Percentiles rank a stretch among this genome's conserved stretches.
phyloP scores from a whole-genome alignment of 1,140 invertebrate genomes.

The Acarapis woodi region DNA sequence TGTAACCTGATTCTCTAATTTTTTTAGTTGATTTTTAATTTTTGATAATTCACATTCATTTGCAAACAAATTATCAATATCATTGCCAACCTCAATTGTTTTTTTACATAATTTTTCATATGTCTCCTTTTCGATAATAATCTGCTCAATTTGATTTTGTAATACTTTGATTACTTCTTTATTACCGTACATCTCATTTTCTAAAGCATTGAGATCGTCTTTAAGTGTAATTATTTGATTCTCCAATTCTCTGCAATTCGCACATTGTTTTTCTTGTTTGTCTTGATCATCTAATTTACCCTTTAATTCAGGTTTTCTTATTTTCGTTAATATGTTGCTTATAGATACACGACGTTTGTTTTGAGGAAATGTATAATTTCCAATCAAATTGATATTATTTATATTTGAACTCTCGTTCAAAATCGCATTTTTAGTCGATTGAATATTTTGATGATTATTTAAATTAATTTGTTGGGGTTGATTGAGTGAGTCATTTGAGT shows the following conservation, averaged over 20 bases:
- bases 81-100: not conserved
- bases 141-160: constrained; percentile 17
- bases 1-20: constrained; percentile 9
- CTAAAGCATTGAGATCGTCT: constrained; percentile 15
- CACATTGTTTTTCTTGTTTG: not conserved
- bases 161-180: constrained; percentile 18
- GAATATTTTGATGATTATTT: too few relatives aligned
- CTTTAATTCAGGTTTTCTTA: not conserved
- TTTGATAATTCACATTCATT: not conserved
- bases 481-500: too few relatives aligned
- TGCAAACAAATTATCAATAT: not conserved
- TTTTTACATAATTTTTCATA: constrained; percentile 12
- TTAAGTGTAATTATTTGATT: constrained; percentile 12
- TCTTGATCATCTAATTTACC: not conserved
- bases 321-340: not conserved
- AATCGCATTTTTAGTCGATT: too few relatives aligned
- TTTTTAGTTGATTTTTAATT: not conserved
- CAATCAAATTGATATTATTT: not conserved
- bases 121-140: constrained; percentile 14
- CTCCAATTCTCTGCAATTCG: constrained; percentile 6
- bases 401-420: not conserved
- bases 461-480: too few relatives aligned
- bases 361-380: not conserved
- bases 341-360: not conserved
- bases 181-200: constrained; percentile 18